Percentiles rank a stretch among this genome's conserved stretches.
Conservation (phyloP, 2,113 vertebrate species). For the Lycaon pictus region DNA sequence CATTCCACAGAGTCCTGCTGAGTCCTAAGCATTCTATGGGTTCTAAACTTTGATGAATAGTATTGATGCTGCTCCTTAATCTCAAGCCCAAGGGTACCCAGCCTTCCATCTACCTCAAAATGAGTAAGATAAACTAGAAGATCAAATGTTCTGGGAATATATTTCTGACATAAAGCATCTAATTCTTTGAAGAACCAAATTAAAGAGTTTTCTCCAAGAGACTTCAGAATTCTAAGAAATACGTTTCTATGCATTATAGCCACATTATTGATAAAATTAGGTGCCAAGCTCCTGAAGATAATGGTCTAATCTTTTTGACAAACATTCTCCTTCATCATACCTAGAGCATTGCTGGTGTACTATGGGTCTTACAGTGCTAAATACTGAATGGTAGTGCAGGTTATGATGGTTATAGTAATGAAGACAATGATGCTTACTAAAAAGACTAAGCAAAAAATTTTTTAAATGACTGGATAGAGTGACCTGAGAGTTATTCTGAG, state of each 20-base stretch:
- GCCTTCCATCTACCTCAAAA: not conserved
- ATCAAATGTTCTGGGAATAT: not conserved
- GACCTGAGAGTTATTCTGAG: not conserved
- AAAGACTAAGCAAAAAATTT: not conserved
- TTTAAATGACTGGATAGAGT: not conserved
- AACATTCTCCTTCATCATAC: not conserved
- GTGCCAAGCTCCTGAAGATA: not conserved
- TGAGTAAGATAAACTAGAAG: not conserved
- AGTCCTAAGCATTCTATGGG: not conserved
- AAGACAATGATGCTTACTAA: not conserved
- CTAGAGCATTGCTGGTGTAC: not conserved
- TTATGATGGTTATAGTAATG: not conserved
- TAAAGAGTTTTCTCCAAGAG: constrained; percentile 38
- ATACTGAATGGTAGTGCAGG: not conserved
- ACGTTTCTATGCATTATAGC: not conserved
- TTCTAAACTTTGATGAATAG: constrained; percentile 33
- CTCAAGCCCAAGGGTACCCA: not conserved
- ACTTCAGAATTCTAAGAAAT: constrained; percentile 49
- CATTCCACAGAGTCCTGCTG: constrained; percentile 27
- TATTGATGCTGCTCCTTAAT: not conserved
- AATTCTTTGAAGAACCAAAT: constrained; percentile 36
- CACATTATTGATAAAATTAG: not conserved
- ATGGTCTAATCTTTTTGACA: not conserved
- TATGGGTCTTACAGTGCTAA: not conserved
- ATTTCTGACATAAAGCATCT: not conserved